Percentiles rank a stretch among this genome's conserved stretches.
These are phyloP conservation scores for Odocoileus hemionus DNA, from an alignment of 2,113 vertebrate genomes.

Conservation along the genomic window DNA sequence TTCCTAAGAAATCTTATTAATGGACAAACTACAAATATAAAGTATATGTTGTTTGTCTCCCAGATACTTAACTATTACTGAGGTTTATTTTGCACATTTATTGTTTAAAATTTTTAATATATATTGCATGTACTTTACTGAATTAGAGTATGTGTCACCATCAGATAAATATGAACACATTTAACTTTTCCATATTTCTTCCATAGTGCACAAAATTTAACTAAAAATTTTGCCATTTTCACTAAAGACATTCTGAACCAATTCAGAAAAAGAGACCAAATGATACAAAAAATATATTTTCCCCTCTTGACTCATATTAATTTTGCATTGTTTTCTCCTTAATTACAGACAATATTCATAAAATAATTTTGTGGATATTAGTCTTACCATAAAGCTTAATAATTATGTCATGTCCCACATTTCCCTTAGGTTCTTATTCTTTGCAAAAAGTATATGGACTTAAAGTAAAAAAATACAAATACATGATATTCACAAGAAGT, in stretches of 20 bases:
- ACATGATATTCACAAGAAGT: background rate
- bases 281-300: background rate
- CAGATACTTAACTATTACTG: background rate
- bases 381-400: background rate
- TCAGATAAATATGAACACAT: background rate
- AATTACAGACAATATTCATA: background rate
- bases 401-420: background rate
- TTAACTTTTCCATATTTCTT: background rate
- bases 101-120: background rate
- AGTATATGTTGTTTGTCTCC: background rate
- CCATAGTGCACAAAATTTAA: background rate
- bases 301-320: background rate
- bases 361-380: background rate
- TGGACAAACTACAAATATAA: background rate
- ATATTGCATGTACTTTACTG: background rate
- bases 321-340: background rate
- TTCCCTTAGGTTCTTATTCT: background rate
- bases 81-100: background rate
- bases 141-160: background rate
- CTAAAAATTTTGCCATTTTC: background rate
- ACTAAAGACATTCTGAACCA: background rate
- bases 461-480: background rate
- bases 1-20: background rate
- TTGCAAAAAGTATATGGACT: background rate
- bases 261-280: background rate